Evolutionary conservation across 2,888 invertebrate species (phyloP).

Genomic region (Lypha dubia): DNA sequence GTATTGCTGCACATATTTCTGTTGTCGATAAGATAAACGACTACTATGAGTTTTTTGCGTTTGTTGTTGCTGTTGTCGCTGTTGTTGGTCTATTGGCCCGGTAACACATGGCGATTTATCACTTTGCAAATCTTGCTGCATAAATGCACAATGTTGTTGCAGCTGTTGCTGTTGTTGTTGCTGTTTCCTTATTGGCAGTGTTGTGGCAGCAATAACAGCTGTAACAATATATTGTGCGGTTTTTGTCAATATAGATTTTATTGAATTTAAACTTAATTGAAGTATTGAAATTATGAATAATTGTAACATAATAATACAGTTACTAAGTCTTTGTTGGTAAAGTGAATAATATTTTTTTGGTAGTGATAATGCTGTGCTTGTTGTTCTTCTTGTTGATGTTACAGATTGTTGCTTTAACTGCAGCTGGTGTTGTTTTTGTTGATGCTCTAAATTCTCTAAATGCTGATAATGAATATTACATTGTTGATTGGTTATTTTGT

Average conservation of each 20-base stretch:
- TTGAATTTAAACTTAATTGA: slow-evolving; percentile 70
- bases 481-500: slow-evolving; percentile 31
- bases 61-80: slow-evolving; percentile 69
- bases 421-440: slow-evolving; percentile 57
- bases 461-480: slow-evolving; percentile 51
- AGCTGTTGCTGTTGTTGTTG: slow-evolving; percentile 59
- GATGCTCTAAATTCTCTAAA: slow-evolving; percentile 17
- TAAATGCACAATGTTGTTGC: slow-evolving; percentile 59
- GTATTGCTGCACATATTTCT: slow-evolving; percentile 45
- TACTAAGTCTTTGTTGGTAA: slow-evolving; percentile 65
- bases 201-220: slow-evolving; percentile 67
- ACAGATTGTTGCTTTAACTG: slow-evolving; percentile 21
- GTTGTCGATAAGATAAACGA: slow-evolving; percentile 45
- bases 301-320: slow-evolving; percentile 61
- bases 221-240: slow-evolving; percentile 65
- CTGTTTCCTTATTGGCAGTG: slow-evolving; percentile 68
- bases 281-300: slow-evolving; percentile 57
- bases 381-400: slow-evolving; percentile 44
- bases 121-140: slow-evolving; percentile 78
- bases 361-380: slow-evolving; percentile 58
- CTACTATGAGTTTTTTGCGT: slow-evolving; percentile 15
- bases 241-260: slow-evolving; percentile 67
- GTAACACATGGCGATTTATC: slow-evolving; percentile 7
- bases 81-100: slow-evolving; percentile 41
- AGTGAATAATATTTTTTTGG: slow-evolving; percentile 16